Base-by-base conservation (phyloP, 2,888 invertebrate genomes). In the Drosophila kuntzei region DNA sequence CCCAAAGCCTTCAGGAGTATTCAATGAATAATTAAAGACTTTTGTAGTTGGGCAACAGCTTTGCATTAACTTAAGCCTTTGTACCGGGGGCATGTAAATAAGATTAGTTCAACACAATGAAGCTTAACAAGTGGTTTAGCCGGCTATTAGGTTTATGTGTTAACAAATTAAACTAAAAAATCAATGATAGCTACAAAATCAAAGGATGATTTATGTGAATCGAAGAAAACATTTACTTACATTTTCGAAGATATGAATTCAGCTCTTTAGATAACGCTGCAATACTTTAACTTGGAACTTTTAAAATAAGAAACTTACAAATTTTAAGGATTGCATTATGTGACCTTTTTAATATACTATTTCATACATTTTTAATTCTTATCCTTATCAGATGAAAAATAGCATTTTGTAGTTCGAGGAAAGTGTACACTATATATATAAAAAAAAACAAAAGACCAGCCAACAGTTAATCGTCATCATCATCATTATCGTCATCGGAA, bases 401-500 rank as follows among this genome's bases (percentile, higher is more conserved):
- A 37, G n/a, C 37, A 73, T 47, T 63, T 61, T 22, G 43, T 74
- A 70, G 58, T 57, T 59, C 50, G n/a, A 32, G 36, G 47, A 53
- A 70, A 41, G 37, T 62, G 37, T 66, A 79, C 73, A 69, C 51
- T 50, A 29, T 53, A 46, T 53, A 46, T 50, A 72, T 61, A 14
- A 6, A 22, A 58, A 63, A 43, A 43, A 68, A 79, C 72, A 74
- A 71, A 75, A 57, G 75, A 71, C 60, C 78, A 67, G 62, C 71
- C 69, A 64, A 78, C 47, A 59, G 41, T 63, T 69, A 57, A 58
- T 77, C 66, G 49, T 80, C 75, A 22, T 81, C 85, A 41, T 72
- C 76, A 37, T 80, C 80, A 39, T 84, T 79, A 27, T 71, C 66
- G 20, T 66, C 64, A 32, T 78, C 77, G 11, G 82, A 75, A 39